phyloP scores from a whole-genome alignment of 2,113 vertebrate species.

The Sylvilagus bachmani region DNA sequence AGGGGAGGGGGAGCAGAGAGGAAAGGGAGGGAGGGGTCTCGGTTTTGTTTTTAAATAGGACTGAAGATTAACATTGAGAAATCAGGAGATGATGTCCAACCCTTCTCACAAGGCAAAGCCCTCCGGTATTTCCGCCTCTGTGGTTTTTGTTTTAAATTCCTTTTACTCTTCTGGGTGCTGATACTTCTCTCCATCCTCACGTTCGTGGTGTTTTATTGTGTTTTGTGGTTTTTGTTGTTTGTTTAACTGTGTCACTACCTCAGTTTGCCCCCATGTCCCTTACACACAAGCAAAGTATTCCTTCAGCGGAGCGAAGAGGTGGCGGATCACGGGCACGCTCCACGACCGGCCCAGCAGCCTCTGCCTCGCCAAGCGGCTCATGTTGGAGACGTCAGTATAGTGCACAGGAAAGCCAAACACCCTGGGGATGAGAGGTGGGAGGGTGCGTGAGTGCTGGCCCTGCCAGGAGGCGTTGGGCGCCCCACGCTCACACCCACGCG shows the following conservation, averaged over 20 bases:
- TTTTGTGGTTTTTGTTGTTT: constrained; percentile 86
- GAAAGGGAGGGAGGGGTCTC: constrained; percentile 7
- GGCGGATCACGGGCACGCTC: constrained; percentile 99
- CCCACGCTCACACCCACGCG: background rate
- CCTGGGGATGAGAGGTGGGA: constrained; percentile 84
- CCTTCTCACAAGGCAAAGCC: constrained; percentile 85
- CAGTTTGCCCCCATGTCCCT: constrained; percentile 87
- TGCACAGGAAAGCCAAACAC: constrained; percentile 98
- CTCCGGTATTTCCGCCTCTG: constrained; percentile 79
- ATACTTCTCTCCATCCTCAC: constrained; percentile 89
- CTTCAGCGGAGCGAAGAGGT: constrained; percentile 99
- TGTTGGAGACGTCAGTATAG: constrained; percentile 99
- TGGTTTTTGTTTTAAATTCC: constrained; percentile 79
- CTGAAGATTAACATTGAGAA: constrained; percentile 93
- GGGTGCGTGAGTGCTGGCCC: background rate
- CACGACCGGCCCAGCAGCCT: constrained; percentile 98
- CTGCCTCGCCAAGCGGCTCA: constrained; percentile 99
- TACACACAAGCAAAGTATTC: constrained; percentile 98
- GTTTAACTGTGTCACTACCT: constrained; percentile 85
- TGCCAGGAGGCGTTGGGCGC: background rate
- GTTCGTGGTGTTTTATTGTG: constrained; percentile 86
- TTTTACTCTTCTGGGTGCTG: constrained; percentile 88
- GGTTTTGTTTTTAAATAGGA: constrained; percentile 91
- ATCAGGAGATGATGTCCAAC: constrained; percentile 93
- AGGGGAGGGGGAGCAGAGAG: background rate